These are phyloP conservation scores for Crotophaga sulcirostris DNA, from an alignment of 2,113 vertebrate genomes.

Conservation along the genomic window DNA sequence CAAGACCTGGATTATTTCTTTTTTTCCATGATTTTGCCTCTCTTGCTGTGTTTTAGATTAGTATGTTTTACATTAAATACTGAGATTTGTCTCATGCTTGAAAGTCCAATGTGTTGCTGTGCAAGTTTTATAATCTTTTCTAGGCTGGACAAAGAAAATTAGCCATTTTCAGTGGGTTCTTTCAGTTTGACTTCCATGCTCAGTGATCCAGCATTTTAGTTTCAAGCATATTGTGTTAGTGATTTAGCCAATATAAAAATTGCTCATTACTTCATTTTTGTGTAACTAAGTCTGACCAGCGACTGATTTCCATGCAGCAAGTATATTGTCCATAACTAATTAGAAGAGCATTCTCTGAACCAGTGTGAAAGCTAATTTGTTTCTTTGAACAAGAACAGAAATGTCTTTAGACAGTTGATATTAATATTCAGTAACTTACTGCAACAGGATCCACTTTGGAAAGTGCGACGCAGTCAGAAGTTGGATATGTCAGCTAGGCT, in stretches of 20 bases:
- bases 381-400: background rate
- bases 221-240: background rate
- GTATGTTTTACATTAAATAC: background rate
- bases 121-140: background rate
- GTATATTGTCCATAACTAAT: background rate
- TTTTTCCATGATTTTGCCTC: background rate
- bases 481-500: slow-evolving; percentile 96
- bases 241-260: background rate
- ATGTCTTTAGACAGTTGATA: background rate
- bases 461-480: slow-evolving; percentile 96
- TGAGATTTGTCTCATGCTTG: background rate
- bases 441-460: slow-evolving; percentile 93
- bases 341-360: background rate
- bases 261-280: background rate
- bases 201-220: background rate
- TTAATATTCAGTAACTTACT: background rate
- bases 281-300: background rate
- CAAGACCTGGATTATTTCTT: background rate
- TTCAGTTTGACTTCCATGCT: background rate
- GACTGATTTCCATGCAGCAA: background rate
- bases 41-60: background rate
- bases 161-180: background rate
- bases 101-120: background rate
- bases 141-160: background rate
- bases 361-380: background rate